Percentiles rank a stretch among this genome's conserved stretches.
Evolutionary conservation across 2,113 vertebrate species (phyloP).

Genomic region (Oryzias melastigma): DNA sequence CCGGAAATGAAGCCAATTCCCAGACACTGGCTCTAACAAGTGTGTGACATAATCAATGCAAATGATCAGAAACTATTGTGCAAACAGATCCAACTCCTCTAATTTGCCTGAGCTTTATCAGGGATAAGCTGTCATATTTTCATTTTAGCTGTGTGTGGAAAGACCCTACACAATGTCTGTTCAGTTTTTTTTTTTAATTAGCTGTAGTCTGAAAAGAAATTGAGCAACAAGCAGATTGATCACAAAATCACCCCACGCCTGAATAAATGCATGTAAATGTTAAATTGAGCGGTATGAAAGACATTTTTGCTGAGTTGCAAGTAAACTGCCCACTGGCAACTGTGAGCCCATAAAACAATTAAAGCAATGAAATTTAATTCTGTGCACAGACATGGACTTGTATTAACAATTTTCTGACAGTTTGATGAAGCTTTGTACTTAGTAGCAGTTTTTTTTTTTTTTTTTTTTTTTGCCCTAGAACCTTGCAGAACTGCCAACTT

Average conservation of each 20-base stretch:
- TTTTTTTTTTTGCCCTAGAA: no score
- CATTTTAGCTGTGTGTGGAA: constrained; percentile 6
- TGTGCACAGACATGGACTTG: neutral
- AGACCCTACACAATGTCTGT: neutral
- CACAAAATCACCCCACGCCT: neutral
- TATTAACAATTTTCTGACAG: neutral
- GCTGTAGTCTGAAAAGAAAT: neutral
- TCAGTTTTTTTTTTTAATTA: constrained; percentile 1
- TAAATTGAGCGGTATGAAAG: neutral
- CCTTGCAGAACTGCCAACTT: no score
- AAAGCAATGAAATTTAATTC: neutral
- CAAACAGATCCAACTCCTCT: constrained; percentile 37
- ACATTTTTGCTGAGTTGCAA: neutral
- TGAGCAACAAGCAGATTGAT: neutral
- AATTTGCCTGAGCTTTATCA: constrained; percentile 43
- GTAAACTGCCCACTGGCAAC: neutral
- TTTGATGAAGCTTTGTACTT: neutral
- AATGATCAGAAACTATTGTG: constrained; percentile 48
- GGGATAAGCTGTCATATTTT: constrained; percentile 42
- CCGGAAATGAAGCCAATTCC: constrained; percentile 66
- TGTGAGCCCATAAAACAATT: neutral
- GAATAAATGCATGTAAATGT: neutral
- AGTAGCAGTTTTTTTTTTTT: no score
- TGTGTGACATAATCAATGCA: constrained; percentile 67
- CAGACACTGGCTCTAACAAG: constrained; percentile 56